These are phyloP conservation scores for Conus canariensis DNA, from an alignment of 2,888 invertebrate species.

Conservation along the genomic window DNA sequence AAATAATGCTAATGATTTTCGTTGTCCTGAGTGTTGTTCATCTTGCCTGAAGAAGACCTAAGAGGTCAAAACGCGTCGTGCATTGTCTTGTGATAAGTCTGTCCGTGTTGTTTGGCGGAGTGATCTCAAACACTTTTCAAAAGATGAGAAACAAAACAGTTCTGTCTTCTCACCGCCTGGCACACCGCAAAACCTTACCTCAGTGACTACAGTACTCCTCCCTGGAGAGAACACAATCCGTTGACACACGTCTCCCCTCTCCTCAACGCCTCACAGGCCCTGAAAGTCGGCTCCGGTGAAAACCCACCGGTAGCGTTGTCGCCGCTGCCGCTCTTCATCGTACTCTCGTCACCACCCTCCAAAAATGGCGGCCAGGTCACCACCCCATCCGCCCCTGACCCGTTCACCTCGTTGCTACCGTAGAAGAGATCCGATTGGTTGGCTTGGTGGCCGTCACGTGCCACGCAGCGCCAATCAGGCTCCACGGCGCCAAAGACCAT, in stretches of 20 bases:
- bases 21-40: too few relatives aligned
- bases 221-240: neutral
- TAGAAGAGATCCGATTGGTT: conserved; percentile 2
- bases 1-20: too few relatives aligned
- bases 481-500: conserved; percentile 64
- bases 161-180: too few relatives aligned
- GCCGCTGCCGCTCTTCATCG: too few relatives aligned
- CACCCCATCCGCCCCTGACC: neutral
- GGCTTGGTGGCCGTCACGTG: neutral
- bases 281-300: neutral
- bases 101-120: too few relatives aligned
- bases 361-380: neutral
- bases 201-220: neutral
- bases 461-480: conserved; percentile 57
- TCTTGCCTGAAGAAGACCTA: too few relatives aligned
- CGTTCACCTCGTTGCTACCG: neutral
- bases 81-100: too few relatives aligned
- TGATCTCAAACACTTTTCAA: too few relatives aligned
- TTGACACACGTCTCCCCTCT: neutral
- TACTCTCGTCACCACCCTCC: too few relatives aligned
- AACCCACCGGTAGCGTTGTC: too few relatives aligned
- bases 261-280: neutral
- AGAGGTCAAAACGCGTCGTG: too few relatives aligned
- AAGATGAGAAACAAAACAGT: too few relatives aligned
- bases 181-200: neutral